Percentiles rank a stretch among this genome's conserved stretches.
phyloP scores from a whole-genome alignment of 2,797 vertebrate species.

The Pogoniulus pusillus region DNA sequence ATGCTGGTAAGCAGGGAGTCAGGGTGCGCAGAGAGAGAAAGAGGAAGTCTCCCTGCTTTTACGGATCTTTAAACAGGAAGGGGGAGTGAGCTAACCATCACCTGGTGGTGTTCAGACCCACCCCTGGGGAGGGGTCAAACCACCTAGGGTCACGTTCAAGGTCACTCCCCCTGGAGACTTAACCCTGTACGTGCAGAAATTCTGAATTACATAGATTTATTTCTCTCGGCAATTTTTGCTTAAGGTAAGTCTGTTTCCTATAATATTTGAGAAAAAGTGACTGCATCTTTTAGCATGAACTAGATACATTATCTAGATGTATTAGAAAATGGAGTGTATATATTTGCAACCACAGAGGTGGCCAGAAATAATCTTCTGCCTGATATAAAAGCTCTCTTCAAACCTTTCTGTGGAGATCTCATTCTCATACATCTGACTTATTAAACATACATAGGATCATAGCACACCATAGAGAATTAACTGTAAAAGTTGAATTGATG shows the following conservation, averaged over 20 bases:
- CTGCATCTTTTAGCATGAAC: slow-evolving; percentile 39
- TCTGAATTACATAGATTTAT: background rate
- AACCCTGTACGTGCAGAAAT: no score
- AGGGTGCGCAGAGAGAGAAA: no score
- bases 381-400: background rate
- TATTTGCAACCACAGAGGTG: slow-evolving; percentile 31
- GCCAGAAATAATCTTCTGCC: slow-evolving; percentile 7
- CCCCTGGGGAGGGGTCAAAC: no score
- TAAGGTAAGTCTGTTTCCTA: slow-evolving; percentile 50
- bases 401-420: background rate
- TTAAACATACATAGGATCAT: slow-evolving; percentile 1
- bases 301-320: slow-evolving; percentile 27
- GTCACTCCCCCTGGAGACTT: no score
- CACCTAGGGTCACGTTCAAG: no score
- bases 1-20: no score
- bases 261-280: slow-evolving; percentile 54
- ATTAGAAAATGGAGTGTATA: slow-evolving; percentile 43
- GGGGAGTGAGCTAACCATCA: no score
- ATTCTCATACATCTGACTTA: background rate
- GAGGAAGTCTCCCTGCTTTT: no score
- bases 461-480: background rate
- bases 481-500: background rate
- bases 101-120: no score
- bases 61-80: no score
- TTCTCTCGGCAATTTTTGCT: background rate